Conservation (phyloP, 2,888 invertebrate species). For the Xestia rhomboidea region DNA sequence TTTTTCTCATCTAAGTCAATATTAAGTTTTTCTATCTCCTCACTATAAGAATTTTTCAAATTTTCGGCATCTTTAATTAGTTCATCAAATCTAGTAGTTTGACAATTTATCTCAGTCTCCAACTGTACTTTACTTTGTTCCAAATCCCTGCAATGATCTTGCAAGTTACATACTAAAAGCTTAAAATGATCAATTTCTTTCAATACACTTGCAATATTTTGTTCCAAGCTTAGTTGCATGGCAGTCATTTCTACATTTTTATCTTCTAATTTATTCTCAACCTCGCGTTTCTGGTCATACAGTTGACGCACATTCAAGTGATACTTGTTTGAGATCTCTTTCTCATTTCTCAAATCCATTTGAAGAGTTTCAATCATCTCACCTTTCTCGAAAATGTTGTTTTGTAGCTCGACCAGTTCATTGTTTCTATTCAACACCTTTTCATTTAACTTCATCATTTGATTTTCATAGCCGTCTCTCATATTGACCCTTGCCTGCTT, state of each 20-base stretch:
- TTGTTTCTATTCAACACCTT: slow-evolving; percentile 85
- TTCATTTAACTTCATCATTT: slow-evolving; percentile 84
- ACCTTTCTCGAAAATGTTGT: slow-evolving; percentile 80
- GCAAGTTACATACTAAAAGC: slow-evolving; percentile 66
- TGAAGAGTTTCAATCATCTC: slow-evolving; percentile 81
- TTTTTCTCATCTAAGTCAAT: slow-evolving; percentile 77
- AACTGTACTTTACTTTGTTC: slow-evolving; percentile 72
- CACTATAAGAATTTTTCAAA: slow-evolving; percentile 68
- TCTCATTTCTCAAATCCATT: slow-evolving; percentile 78
- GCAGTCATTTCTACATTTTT: slow-evolving; percentile 73
- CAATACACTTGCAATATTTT: slow-evolving; percentile 70
- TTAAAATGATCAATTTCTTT: slow-evolving; percentile 74
- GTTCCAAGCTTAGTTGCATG: slow-evolving; percentile 71
- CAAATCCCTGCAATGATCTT: slow-evolving; percentile 70
- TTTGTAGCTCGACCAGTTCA: slow-evolving; percentile 84
- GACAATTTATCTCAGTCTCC: slow-evolving; percentile 72
- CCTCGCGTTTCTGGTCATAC: slow-evolving; percentile 66
- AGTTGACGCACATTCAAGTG: slow-evolving; percentile 71
- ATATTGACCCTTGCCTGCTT: slow-evolving; percentile 77
- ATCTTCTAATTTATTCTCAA: slow-evolving; percentile 71
- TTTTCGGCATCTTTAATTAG: slow-evolving; percentile 74
- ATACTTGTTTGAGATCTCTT: slow-evolving; percentile 74
- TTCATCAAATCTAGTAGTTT: slow-evolving; percentile 71
- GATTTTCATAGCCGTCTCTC: slow-evolving; percentile 81
- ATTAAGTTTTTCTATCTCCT: slow-evolving; percentile 74